Base-by-base conservation (phyloP, 2,113 vertebrate species). In the Sinocyclocheilus anophthalmus region DNA sequence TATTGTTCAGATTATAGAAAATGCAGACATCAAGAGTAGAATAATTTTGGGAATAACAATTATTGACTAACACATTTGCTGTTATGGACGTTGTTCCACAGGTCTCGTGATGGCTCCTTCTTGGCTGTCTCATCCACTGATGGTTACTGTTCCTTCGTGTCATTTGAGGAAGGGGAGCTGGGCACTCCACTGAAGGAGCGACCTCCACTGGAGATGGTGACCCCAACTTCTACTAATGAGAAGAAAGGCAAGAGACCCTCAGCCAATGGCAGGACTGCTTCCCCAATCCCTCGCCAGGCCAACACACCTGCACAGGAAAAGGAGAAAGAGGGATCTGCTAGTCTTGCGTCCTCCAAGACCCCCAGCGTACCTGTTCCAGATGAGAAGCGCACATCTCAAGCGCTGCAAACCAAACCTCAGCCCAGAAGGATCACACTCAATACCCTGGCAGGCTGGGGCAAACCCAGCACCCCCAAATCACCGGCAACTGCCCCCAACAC, bases 111-210 rank as follows among this genome's bases (percentile, higher is more conserved):
- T 4, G 98, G 97, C 16, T 95, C 96, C 67, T 97, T 99, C 93
- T 93, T 99, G 90, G 96, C 97, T 1, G 96, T 99, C 69, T 97
- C 98, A 18, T 99, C 98, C 90, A 99, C 97, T 1, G 98, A 99
- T 0, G 98, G 98, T 2, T 99, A 99, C 89, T 99, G 98, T 88
- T 99, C 98, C 0, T 98, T 99, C 65, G 95, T 99, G 87, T 97
- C 97, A 1, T 99, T 99, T 76, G 96, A 96, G 88, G 92, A 96
- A 8, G 95, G 92, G 0, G 98, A 99, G 90, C 95, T 99, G 83
- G 98, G 98, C 20, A 87, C 92, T 4, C 96, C 96, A 0, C 88
- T 99, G 86, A 97, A 96, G 89, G 97, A 98, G 78, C 97, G 95
- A 37, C 98, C 97, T 0, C 90, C 92, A 22, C 84, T 98, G 77